A percentile compares a stretch with the other conserved stretches of the same genome.
Conservation (phyloP, 2,113 vertebrate species). For the Anarrhichthys ocellatus region DNA sequence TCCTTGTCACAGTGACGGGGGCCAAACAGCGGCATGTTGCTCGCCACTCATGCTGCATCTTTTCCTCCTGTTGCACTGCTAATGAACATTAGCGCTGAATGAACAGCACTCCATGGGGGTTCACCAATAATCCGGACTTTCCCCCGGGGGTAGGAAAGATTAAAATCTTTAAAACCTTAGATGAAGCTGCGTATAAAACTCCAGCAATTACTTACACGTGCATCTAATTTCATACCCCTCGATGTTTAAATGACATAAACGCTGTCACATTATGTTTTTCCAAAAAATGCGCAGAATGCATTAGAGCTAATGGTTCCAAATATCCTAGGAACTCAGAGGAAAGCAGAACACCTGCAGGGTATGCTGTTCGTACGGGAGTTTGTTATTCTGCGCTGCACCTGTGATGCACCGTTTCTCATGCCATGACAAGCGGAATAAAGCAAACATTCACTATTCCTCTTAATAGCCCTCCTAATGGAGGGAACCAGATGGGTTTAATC, state of each 20-base stretch:
- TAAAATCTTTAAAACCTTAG: background rate
- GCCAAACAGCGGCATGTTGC: conserved; percentile 37
- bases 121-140: background rate
- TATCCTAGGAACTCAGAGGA: background rate
- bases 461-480: conserved; percentile 33
- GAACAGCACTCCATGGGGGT: background rate
- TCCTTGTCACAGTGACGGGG: conserved; percentile 53
- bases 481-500: conserved; percentile 58
- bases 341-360: conserved; percentile 34
- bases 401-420: background rate
- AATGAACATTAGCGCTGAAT: conserved; percentile 33
- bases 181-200: background rate
- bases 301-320: background rate
- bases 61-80: background rate
- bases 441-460: conserved; percentile 44
- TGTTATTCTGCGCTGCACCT: conserved; percentile 33
- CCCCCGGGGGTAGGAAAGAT: background rate
- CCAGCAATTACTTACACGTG: background rate
- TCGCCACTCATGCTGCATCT: conserved; percentile 6
- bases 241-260: background rate
- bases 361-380: background rate
- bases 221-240: background rate
- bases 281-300: background rate
- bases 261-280: background rate
- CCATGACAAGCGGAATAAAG: conserved; percentile 46